These are phyloP conservation scores for Dipus sagitta DNA, from an alignment of 2,797 vertebrate species.

Conservation along the genomic window DNA sequence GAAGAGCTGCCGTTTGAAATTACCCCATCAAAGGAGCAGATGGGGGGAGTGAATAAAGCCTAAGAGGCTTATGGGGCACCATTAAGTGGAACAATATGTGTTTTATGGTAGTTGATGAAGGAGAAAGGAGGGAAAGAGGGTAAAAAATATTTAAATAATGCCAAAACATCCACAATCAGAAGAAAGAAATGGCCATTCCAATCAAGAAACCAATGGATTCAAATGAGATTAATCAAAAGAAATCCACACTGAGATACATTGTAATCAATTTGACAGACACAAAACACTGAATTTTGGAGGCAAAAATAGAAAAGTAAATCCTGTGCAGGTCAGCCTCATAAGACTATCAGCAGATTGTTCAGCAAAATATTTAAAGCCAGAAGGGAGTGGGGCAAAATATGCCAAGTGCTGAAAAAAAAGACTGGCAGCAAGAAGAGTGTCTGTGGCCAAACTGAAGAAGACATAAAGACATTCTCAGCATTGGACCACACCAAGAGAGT, in stretches of 20 bases:
- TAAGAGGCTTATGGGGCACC: neutral
- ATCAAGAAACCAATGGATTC: neutral
- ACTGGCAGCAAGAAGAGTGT: no score
- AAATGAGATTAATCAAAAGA: neutral
- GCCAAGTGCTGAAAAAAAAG: neutral
- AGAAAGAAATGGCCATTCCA: no score
- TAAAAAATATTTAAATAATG: no score
- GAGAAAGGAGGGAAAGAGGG: no score
- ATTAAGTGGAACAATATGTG: neutral
- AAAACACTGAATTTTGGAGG: neutral
- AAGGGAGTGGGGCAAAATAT: neutral
- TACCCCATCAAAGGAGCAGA: no score
- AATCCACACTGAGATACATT: neutral
- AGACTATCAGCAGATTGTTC: neutral
- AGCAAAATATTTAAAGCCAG: neutral
- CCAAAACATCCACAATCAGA: no score
- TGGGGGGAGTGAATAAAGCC: no score
- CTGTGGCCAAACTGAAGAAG: no score
- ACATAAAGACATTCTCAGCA: no score
- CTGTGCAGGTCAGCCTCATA: neutral
- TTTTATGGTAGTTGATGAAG: no score
- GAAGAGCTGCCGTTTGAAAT: no score
- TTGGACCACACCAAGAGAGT: no score
- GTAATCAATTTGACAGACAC: neutral
- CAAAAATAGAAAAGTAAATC: neutral